Base-by-base conservation (phyloP, 2,113 vertebrate species). In the Lepisosteus oculatus region DNA sequence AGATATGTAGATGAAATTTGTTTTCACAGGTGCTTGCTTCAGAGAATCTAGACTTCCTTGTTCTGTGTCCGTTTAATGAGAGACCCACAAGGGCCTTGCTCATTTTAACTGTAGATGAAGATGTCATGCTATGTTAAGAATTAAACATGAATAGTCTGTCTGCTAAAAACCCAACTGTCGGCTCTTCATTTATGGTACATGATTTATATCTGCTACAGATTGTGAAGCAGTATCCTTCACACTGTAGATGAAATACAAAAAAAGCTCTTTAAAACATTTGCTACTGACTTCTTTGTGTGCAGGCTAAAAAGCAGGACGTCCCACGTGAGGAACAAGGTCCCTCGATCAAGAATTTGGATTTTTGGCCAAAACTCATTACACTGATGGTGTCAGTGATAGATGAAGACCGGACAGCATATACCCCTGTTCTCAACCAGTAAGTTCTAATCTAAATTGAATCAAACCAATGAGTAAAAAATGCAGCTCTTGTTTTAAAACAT, bases 311-410 rank as follows among this genome's bases (percentile, higher is more conserved):
- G 79, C 95, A 93, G 82, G 94, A 96, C 45, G 72, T 93, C 80
- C 88, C 94, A 79, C 91, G 94, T 47, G 96, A 98, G 76, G 95
- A 98, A 43, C 96, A 98, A 78, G 96, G 96, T 42, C 96, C 96
- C 1, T 95, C 93, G 0, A 94, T 92, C 77, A 95, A 96, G 86
- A 97, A 95, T 82, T 84, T 98, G 90, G 96, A 98, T 79, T 98
- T 98, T 81, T 98, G 96, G 96, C 92, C 94, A 55, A 96, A 97
- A 59, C 88, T 98, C 77, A 98, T 98, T 80, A 98, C 96, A 71
- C 81, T 98, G 69, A 98, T 98, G 95, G 88, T 98, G 67, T 96
- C 95, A 54, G 94, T 97, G 63, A 96, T 98, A 76, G 96, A 98
- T 77, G 96, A 98, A 64, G 96, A 97, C 83, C 93, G 94, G 78